Evolutionary conservation across 2,888 invertebrate genomes (phyloP).

Genomic region (Drosophila setosimentum): DNA sequence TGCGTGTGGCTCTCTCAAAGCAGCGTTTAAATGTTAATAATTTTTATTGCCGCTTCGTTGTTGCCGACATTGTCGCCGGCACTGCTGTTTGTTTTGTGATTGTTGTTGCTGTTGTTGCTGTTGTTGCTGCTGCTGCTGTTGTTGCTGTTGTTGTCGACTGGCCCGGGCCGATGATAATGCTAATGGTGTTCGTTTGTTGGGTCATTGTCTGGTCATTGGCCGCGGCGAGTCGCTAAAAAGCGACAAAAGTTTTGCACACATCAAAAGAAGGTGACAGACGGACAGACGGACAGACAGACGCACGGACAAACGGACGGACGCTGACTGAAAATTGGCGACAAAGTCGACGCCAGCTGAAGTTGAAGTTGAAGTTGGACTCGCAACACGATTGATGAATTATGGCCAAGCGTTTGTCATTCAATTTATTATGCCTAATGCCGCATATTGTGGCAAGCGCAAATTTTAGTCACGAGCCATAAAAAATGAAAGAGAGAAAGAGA

Average conservation of each 20-base stretch:
- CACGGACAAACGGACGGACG: neutral
- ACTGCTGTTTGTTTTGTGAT: neutral
- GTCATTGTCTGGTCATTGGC: slow-evolving; percentile 82
- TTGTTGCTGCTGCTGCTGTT: neutral
- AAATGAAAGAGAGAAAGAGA: neutral
- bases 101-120: slow-evolving; percentile 26
- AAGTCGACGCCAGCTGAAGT: slow-evolving; percentile 12
- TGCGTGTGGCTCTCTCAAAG: slow-evolving; percentile 70
- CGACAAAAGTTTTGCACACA: slow-evolving; percentile 76
- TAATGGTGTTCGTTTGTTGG: slow-evolving; percentile 79
- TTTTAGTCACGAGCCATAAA: slow-evolving; percentile 19
- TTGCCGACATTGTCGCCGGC: slow-evolving; percentile 35
- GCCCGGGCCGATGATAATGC: slow-evolving; percentile 73
- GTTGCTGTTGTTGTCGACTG: slow-evolving; percentile 28
- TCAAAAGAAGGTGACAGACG: slow-evolving; percentile 55
- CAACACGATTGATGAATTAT: slow-evolving; percentile 18
- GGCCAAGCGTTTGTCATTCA: slow-evolving; percentile 11
- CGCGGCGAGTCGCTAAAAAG: slow-evolving; percentile 54
- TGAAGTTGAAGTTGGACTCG: slow-evolving; percentile 20
- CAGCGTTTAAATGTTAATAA: slow-evolving; percentile 81
- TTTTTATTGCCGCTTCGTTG: slow-evolving; percentile 72
- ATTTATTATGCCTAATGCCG: slow-evolving; percentile 53
- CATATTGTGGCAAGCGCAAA: slow-evolving; percentile 46
- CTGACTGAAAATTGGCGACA: slow-evolving; percentile 22
- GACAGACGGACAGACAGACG: neutral